Evolutionary conservation across 2,113 vertebrate genomes (phyloP).

Genomic region (Ia io): DNA sequence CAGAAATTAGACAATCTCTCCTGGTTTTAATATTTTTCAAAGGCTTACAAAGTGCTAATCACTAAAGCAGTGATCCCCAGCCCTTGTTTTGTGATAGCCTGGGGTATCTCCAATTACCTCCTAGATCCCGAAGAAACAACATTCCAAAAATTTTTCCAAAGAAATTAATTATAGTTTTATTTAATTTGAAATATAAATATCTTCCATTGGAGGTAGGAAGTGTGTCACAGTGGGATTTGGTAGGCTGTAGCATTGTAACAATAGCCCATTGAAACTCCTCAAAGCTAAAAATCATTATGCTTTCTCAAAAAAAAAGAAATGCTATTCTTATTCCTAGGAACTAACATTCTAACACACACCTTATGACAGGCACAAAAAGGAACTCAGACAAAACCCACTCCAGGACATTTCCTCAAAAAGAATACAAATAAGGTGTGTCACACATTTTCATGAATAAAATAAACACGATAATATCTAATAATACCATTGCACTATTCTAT

Average conservation of each 20-base stretch:
- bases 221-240: constrained; percentile 38
- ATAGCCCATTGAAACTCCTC: constrained; percentile 69
- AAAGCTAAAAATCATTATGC: constrained; percentile 58
- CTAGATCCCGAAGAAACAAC: constrained; percentile 21
- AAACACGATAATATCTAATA: constrained; percentile 71
- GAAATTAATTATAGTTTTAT: constrained; percentile 55
- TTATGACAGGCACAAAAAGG: constrained; percentile 51
- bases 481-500: constrained; percentile 56
- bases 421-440: constrained; percentile 70
- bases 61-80: constrained; percentile 34
- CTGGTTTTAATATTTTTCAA: constrained; percentile 61
- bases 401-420: constrained; percentile 50
- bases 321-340: constrained; percentile 64
- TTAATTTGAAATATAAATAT: constrained; percentile 65
- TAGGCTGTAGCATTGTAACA: constrained; percentile 32
- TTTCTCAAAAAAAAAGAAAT: constrained; percentile 6
- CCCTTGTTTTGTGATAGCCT: constrained; percentile 24
- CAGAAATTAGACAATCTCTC: constrained; percentile 60
- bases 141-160: constrained; percentile 1
- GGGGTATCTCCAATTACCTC: constrained; percentile 11
- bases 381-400: constrained; percentile 59
- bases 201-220: constrained; percentile 37
- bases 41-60: constrained; percentile 56
- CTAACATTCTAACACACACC: constrained; percentile 57
- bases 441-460: constrained; percentile 71